These are phyloP conservation scores for Hapalemur alaotrensis DNA, from an alignment of 2,797 vertebrate species.

Conservation along the genomic window DNA sequence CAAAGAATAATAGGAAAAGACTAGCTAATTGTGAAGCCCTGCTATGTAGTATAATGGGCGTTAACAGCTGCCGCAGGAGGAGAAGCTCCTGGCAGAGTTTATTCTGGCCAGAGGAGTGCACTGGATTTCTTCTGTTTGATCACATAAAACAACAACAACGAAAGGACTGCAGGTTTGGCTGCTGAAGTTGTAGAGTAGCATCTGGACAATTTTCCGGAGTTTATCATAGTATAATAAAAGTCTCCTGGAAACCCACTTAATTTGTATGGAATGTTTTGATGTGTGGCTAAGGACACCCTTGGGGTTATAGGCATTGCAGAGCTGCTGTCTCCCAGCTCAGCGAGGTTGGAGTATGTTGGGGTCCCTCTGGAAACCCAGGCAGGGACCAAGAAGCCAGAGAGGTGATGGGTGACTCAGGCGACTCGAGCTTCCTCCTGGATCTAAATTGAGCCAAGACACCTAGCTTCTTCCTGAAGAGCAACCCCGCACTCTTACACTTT, in stretches of 20 bases:
- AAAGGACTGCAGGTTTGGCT: background rate
- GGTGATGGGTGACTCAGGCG: background rate
- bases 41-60: background rate
- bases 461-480: background rate
- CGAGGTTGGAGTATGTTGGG: background rate
- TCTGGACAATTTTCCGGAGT: background rate
- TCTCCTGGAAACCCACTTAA: background rate
- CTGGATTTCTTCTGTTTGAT: background rate
- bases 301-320: too few species aligned
- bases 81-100: background rate
- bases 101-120: background rate
- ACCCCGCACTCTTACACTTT: background rate
- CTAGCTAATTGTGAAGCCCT: conserved; percentile 19
- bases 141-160: background rate
- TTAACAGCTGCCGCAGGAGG: background rate
- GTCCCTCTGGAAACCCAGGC: background rate
- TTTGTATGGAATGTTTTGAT: accelerated
- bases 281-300: background rate
- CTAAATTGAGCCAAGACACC: background rate
- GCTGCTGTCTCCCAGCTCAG: background rate
- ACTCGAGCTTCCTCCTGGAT: background rate
- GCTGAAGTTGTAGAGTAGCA: background rate
- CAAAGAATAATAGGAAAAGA: conserved; percentile 30
- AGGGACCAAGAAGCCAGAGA: background rate
- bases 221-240: background rate